A percentile compares a stretch with the other conserved stretches of the same genome.
These are phyloP conservation scores for Anoplopoma fimbria DNA, from an alignment of 2,113 vertebrate genomes.

Conservation along the genomic window DNA sequence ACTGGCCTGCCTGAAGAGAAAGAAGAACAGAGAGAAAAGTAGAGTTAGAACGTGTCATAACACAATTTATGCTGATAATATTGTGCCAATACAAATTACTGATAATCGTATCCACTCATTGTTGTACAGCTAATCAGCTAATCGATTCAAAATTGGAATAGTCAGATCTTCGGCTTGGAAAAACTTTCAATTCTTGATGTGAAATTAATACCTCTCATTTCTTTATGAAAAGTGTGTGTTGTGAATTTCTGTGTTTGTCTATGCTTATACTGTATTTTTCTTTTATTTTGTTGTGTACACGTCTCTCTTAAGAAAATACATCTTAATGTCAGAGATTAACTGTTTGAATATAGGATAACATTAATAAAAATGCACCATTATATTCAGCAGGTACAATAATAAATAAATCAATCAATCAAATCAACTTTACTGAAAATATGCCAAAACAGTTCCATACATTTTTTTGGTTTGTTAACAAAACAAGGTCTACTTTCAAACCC, in stretches of 20 bases:
- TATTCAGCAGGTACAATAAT: not conserved
- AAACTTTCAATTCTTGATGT: not conserved
- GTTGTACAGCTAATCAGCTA: conserved; percentile 7
- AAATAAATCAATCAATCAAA: no score
- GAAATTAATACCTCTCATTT: not conserved
- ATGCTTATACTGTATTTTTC: not conserved
- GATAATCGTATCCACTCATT: conserved; percentile 6
- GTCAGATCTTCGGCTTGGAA: not conserved
- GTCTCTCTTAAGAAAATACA: not conserved
- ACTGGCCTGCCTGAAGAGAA: conserved; percentile 89
- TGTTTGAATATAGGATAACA: not conserved
- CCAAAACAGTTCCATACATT: not conserved
- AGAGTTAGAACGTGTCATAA: not conserved
- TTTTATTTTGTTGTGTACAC: not conserved
- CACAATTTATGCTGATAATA: conserved; percentile 9
- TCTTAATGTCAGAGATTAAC: not conserved
- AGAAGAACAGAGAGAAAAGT: conserved; percentile 2
- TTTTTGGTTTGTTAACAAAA: not conserved
- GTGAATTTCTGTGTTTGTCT: not conserved
- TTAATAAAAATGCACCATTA: no score
- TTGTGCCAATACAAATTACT: not conserved
- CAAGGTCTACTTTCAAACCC: not conserved
- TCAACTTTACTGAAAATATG: not conserved
- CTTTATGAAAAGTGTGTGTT: not conserved
- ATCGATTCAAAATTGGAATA: not conserved